Evolutionary conservation across 2,113 vertebrate genomes (phyloP).

Genomic region (Clarias macrocephalus): DNA sequence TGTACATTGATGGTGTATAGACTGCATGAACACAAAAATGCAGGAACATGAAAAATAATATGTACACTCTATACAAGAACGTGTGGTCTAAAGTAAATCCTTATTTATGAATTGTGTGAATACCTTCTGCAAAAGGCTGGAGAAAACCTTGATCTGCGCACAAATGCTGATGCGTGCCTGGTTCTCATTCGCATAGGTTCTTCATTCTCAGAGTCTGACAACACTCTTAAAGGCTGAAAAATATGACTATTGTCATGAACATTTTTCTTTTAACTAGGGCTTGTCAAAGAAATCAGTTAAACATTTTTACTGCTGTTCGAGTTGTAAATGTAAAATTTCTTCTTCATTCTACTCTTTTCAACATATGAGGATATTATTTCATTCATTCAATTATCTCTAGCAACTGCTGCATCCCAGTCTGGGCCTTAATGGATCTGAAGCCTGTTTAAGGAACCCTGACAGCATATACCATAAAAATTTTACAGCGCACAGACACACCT

Average conservation of each 20-base stretch:
- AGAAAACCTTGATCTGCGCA: conserved; percentile 77
- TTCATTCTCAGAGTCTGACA: conserved; percentile 95
- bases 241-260: background rate
- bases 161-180: conserved; percentile 83
- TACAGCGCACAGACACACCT: background rate
- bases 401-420: background rate
- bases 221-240: conserved; percentile 61
- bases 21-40: conserved; percentile 61
- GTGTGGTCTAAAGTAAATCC: background rate
- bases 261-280: background rate
- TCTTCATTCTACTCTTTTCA: background rate
- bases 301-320: background rate
- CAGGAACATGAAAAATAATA: background rate
- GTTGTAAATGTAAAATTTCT: background rate
- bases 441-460: background rate
- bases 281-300: background rate
- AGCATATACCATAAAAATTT: background rate
- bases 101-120: background rate
- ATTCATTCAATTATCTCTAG: background rate
- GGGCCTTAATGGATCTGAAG: background rate
- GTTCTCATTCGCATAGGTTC: conserved; percentile 83
- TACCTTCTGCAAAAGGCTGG: conserved; percentile 56
- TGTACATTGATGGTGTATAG: conserved; percentile 74
- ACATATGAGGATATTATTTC: background rate
- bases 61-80: background rate